phyloP scores from a whole-genome alignment of 2,797 vertebrate species.

The Crenichthys baileyi region DNA sequence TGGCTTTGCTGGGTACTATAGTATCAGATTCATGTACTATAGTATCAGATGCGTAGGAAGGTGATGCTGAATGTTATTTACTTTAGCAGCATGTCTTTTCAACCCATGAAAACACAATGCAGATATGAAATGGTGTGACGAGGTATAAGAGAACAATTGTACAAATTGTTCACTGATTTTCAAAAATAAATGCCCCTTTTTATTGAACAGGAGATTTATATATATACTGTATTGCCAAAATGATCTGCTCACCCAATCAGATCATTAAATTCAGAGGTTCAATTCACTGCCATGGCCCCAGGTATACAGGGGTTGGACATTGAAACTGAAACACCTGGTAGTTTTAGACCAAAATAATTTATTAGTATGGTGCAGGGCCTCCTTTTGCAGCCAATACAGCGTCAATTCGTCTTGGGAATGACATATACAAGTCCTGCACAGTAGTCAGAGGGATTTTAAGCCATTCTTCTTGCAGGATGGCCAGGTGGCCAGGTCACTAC shows the following conservation, averaged over 20 bases:
- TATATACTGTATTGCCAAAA: background rate
- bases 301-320: too few species aligned
- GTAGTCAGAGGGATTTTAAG: too few species aligned
- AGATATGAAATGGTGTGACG: background rate
- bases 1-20: background rate
- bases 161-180: background rate
- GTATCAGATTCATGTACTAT: background rate
- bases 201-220: background rate
- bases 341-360: too few species aligned
- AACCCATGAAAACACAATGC: background rate
- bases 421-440: too few species aligned
- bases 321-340: too few species aligned
- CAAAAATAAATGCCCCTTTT: background rate
- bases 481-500: too few species aligned
- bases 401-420: too few species aligned
- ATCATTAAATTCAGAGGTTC: background rate
- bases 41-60: conserved; percentile 2
- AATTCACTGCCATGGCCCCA: background rate
- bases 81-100: background rate
- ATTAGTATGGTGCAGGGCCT: too few species aligned
- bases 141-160: conserved; percentile 3
- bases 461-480: too few species aligned
- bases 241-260: background rate
- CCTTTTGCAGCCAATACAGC: too few species aligned
- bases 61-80: conserved; percentile 4